Conservation (phyloP, 1,140 invertebrate species). For the Muscidifurax raptorellus region DNA sequence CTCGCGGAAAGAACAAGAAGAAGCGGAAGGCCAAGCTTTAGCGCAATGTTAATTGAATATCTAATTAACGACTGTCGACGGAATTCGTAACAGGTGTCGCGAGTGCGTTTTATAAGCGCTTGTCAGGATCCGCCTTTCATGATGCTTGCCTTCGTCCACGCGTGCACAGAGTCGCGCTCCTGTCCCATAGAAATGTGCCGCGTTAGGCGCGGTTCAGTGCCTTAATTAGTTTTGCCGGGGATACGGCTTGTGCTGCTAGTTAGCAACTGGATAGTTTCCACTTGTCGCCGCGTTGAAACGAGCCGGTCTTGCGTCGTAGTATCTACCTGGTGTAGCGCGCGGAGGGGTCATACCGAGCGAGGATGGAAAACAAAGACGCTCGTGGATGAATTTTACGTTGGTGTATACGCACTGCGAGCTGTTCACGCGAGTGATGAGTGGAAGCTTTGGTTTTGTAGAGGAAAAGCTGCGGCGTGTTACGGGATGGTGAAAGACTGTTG, state of each 20-base stretch:
- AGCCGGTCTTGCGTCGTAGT: neutral
- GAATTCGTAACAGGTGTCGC: conserved; percentile 55
- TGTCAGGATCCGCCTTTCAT: neutral
- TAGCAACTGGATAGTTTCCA: conserved; percentile 66
- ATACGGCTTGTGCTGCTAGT: conserved; percentile 60
- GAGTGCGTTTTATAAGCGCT: conserved; percentile 35
- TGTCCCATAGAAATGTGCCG: conserved; percentile 57
- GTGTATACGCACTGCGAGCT: neutral
- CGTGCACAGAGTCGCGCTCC: neutral
- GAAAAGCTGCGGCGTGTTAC: neutral
- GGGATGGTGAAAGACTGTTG: neutral
- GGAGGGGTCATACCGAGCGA: neutral
- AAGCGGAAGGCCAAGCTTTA: neutral
- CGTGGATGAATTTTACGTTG: neutral
- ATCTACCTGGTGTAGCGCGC: neutral
- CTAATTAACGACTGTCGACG: conserved; percentile 64
- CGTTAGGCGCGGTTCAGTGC: conserved; percentile 63
- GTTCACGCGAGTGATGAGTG: neutral
- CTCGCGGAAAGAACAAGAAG: neutral
- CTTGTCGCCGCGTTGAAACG: conserved; percentile 51
- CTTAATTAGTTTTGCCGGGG: conserved; percentile 65
- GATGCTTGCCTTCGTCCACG: neutral
- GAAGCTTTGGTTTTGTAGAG: neutral
- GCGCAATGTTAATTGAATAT: conserved; percentile 61
- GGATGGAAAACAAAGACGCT: neutral